Base-by-base conservation (phyloP, 1,140 invertebrate species). In the Drosophila tsacasi region DNA sequence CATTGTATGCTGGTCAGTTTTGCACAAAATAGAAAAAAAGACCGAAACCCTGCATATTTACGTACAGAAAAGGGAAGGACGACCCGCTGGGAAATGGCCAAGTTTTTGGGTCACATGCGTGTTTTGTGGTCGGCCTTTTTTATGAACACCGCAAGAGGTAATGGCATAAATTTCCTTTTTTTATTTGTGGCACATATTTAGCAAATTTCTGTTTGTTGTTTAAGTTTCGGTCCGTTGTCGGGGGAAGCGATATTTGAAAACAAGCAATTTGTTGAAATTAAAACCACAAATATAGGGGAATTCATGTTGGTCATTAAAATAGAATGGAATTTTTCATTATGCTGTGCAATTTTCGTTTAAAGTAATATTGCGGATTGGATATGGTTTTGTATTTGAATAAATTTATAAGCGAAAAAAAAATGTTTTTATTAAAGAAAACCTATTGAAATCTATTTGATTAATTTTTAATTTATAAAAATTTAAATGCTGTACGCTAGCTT, bases 31-130 rank as follows among this genome's bases (percentile, higher is more conserved):
- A 62, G 1, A 5, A 5, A 6, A 39, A 64, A 19, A 69, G 12
- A 47, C 35, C 37, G 46, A 40, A 79, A 79, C 35, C 59, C 71
- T 17, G 55, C 30, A 58, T 52, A 46, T 75, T 83, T 64, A 73
- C 60, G 67, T 68, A 71, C 35, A 81, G 65, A 58, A 58, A 52
- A 35, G 49, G 67, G 67, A 44, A 30, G 71, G 17, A 39, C 59
- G 30, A 12, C 54, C 69, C 44, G 42, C 13, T 73, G 69, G 69
- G 66, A 42, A 73, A 61, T 61, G 68, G 21, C 54, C 52, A 61
- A 73, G 67, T 73, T 73, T 72, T 73, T 73, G 67, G 69, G 69
- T 73, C 67, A 73, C 67, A 72, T 73, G 55, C 69, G 69, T 73
- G 57, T 52, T 73, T 73, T 73, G 54, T 27, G 68, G 69, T 73